These are phyloP conservation scores for Dendrophyllia cribrosa DNA, from an alignment of 64 coral and sea anemone species.

Conservation along the genomic window DNA sequence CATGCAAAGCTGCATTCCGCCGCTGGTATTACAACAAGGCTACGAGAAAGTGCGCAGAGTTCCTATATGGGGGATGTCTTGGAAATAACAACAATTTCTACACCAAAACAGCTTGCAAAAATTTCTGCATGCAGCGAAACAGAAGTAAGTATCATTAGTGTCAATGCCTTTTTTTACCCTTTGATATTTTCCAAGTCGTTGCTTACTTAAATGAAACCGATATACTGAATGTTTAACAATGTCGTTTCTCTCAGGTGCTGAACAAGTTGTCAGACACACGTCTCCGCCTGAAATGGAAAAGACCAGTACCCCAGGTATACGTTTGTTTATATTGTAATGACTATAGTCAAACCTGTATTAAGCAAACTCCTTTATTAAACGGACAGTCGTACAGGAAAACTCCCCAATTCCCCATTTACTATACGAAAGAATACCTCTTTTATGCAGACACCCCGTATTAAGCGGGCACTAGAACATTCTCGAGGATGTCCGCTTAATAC, in stretches of 20 bases:
- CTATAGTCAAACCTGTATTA: too few species aligned
- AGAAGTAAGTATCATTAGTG: constrained; percentile 31
- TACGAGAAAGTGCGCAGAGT: constrained; percentile 37
- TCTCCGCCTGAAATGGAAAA: neutral
- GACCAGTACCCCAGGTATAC: neutral
- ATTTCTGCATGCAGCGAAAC: constrained; percentile 54
- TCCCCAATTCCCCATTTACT: too few species aligned
- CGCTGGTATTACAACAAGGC: constrained; percentile 69
- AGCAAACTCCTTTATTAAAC: too few species aligned
- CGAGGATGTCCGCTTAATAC: too few species aligned
- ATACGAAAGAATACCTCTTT: too few species aligned
- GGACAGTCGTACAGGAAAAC: too few species aligned
- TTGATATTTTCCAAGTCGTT: too few species aligned
- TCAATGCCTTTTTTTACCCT: too few species aligned
- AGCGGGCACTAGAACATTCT: too few species aligned
- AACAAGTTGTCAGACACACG: neutral
- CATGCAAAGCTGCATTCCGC: constrained; percentile 60
- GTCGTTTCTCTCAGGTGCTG: neutral
- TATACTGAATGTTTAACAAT: too few species aligned
- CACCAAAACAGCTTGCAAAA: constrained; percentile 59
- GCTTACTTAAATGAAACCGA: too few species aligned
- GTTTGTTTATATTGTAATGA: neutral
- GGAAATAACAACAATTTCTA: constrained; percentile 69
- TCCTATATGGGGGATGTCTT: constrained; percentile 60
- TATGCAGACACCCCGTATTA: too few species aligned